Base-by-base conservation (phyloP, 2,797 vertebrate species). In the Sebastes reedi region DNA sequence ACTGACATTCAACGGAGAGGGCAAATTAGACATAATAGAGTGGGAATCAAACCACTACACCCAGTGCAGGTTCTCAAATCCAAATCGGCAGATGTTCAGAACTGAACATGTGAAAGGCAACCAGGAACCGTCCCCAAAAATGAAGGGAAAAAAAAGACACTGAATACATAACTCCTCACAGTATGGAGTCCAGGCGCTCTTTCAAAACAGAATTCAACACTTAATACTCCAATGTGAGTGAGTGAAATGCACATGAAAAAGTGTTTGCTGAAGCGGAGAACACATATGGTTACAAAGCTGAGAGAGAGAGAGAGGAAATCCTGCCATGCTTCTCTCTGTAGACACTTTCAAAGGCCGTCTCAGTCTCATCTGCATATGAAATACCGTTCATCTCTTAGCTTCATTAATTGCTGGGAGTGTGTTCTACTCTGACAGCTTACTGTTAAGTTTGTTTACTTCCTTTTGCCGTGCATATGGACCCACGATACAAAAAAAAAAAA, bases 251-350 rank as follows among this genome's bases (percentile, higher is more conserved):
- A 87, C 80, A 83, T 83, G 77, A 87, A 82, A 84, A 80, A 60
- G 55, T 69, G 81, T 89, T 89, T 90, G 56, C 71, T 16, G 18
- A 84, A 77, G 75, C 78, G 34, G 65, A 2, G 68, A 73, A 82
- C 80, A 75, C 88, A 88, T 84, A 87, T 65, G 79, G 67, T 81
- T 75, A 74, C 72, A 85, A 72, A 90, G 85, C 80, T 69, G 61
- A 59, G 66, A 32, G 16, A 52, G 50, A 30, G 55, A 24, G 81
- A 73, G 84, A 87, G 76, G 72, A 88, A 88, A 80, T 61, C 64
- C 85, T 84, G 80, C 82, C 84, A 72, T 42, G 79, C 84, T 88
- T 87, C 54, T 71, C 81, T 88, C 77, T 87, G 80, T 81, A 81
- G 83, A 84, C 34, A 3, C 0, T 80, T 92, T 89, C 77, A 92